phyloP scores from a whole-genome alignment of 2,113 vertebrate species.

The Peromyscus maniculatus region DNA sequence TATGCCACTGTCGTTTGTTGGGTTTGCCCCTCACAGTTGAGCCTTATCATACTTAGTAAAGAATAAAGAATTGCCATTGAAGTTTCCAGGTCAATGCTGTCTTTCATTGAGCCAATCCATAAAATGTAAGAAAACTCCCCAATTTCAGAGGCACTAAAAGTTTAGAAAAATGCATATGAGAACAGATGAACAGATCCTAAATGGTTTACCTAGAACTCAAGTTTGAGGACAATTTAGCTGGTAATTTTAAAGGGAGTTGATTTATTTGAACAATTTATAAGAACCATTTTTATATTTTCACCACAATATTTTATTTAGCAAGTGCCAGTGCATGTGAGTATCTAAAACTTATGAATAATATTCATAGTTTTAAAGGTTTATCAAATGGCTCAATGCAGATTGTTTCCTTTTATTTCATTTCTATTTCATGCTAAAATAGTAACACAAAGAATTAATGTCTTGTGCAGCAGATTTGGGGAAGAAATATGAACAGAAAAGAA shows the following conservation, averaged over 20 bases:
- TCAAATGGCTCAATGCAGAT: background rate
- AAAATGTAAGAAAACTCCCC: background rate
- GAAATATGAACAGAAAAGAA: background rate
- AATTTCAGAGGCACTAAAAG: background rate
- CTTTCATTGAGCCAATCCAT: background rate
- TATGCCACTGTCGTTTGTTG: background rate
- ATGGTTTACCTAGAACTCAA: background rate
- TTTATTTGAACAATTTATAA: constrained; percentile 37
- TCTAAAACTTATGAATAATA: background rate
- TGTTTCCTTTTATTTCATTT: background rate
- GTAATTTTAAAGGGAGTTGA: constrained; percentile 36
- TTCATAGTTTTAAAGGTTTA: background rate
- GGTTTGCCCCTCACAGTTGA: background rate
- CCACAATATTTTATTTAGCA: constrained; percentile 2
- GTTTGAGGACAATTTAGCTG: background rate
- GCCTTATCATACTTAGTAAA: background rate
- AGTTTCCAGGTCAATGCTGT: background rate
- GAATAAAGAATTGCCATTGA: background rate
- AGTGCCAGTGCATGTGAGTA: background rate
- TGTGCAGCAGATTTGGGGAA: background rate
- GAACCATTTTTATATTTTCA: constrained; percentile 7
- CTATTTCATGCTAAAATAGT: background rate
- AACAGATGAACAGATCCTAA: constrained; percentile 16
- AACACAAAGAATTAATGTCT: background rate
- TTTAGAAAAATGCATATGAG: background rate